phyloP scores from a whole-genome alignment of 2,113 vertebrate genomes.

The Atherinomorus stipes region DNA sequence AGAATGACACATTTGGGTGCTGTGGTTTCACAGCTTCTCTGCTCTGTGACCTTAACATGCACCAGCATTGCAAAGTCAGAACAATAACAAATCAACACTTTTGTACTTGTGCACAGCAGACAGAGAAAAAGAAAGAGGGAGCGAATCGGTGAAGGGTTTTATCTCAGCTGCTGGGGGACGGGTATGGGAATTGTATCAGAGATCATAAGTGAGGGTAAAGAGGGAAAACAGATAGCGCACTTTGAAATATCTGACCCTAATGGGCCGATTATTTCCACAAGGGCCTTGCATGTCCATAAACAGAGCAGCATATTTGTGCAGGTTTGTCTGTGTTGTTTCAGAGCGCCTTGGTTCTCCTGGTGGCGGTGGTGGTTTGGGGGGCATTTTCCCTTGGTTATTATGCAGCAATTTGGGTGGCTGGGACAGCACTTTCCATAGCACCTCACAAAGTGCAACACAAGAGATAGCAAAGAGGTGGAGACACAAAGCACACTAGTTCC shows the following conservation, averaged over 20 bases:
- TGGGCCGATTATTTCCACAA: constrained; percentile 70
- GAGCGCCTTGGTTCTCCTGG: constrained; percentile 55
- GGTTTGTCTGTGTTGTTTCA: constrained; percentile 77
- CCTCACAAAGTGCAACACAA: constrained; percentile 43
- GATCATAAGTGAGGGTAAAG: constrained; percentile 45
- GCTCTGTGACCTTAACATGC: constrained; percentile 61
- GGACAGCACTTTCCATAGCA: constrained; percentile 62
- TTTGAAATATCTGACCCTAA: constrained; percentile 66
- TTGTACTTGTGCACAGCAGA: constrained; percentile 10
- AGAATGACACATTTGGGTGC: constrained; percentile 41
- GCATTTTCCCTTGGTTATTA: constrained; percentile 66
- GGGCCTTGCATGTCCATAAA: constrained; percentile 41
- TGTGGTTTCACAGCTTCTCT: constrained; percentile 67
- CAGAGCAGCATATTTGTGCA: constrained; percentile 64
- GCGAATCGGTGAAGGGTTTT: constrained; percentile 41
- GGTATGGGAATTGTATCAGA: constrained; percentile 55
- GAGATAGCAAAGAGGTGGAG: constrained; percentile 65
- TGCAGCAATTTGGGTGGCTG: constrained; percentile 64
- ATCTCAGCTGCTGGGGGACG: constrained; percentile 26
- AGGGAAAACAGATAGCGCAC: constrained; percentile 50
- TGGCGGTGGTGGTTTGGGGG: constrained; percentile 42
- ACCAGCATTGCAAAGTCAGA: constrained; percentile 23
- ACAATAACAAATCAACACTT: constrained; percentile 62
- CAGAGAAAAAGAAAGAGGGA: constrained; percentile 11
- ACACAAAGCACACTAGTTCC: constrained; percentile 32